Evolutionary conservation across 2,888 invertebrate species (phyloP).

Genomic region (Parasteatoda lunata): DNA sequence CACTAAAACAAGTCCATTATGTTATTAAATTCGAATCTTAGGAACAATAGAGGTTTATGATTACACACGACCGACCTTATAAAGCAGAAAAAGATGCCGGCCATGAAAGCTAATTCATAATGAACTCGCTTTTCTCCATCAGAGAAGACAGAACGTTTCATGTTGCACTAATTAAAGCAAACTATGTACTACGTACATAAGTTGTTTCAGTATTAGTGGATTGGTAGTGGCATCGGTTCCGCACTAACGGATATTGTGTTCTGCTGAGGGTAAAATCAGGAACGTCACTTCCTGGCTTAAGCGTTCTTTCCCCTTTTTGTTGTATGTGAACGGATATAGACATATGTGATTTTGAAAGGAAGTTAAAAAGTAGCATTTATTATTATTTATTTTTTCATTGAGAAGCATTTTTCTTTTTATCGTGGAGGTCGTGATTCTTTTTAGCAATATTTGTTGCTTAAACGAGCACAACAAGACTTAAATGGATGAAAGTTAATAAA

Average conservation of each 20-base stretch:
- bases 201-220: too few species aligned
- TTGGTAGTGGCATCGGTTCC: constrained; percentile 9
- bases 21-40: neutral
- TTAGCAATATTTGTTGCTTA: too few species aligned
- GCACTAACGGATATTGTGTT: constrained; percentile 9
- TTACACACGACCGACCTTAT: too few species aligned
- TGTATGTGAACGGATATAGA: constrained; percentile 31
- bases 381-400: neutral
- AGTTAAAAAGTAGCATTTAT: constrained; percentile 16
- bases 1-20: constrained; percentile 11
- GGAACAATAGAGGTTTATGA: too few species aligned
- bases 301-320: constrained; percentile 12
- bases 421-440: neutral
- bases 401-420: neutral
- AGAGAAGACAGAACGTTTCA: neutral
- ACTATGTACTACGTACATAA: too few species aligned
- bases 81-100: too few species aligned
- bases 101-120: neutral
- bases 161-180: neutral
- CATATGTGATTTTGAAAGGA: neutral
- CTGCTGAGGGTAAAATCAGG: neutral
- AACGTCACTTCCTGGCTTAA: constrained; percentile 27
- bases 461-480: too few species aligned
- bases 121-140: neutral
- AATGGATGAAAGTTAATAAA: too few species aligned